Conservation (phyloP, 2,797 vertebrate genomes). For the Pseudocheirus occidentalis region DNA sequence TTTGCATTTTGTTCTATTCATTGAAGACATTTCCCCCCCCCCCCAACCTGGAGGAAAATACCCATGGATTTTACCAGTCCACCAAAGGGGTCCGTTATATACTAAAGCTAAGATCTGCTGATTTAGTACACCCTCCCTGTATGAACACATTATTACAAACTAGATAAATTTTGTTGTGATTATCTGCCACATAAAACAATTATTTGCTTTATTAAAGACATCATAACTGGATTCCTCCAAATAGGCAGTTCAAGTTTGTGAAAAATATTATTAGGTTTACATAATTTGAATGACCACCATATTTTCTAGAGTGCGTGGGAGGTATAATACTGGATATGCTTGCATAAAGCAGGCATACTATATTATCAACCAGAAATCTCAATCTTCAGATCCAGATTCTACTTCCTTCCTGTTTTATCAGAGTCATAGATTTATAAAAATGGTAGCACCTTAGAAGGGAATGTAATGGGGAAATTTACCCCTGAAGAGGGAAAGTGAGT, state of each 20-base stretch:
- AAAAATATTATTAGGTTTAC: neutral
- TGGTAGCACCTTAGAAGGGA: neutral
- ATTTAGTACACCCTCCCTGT: neutral
- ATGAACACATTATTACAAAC: neutral
- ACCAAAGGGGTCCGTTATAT: neutral
- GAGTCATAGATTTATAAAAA: neutral
- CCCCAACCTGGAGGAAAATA: accelerated
- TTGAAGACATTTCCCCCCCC: neutral
- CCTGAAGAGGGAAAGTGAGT: neutral
- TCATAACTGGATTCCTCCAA: neutral
- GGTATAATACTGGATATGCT: neutral
- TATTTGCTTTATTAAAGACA: constrained; percentile 1
- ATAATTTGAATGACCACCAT: neutral
- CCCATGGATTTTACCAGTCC: neutral
- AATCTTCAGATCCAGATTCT: constrained; percentile 7
- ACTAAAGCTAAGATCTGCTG: neutral
- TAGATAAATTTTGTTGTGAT: neutral
- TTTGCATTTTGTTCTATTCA: neutral
- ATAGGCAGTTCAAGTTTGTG: neutral
- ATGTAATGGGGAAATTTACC: neutral
- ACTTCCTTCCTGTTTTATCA: constrained; percentile 6
- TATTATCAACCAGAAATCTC: neutral
- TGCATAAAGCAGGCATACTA: neutral
- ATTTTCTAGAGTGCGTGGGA: neutral
- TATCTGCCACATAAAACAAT: constrained; percentile 36